A percentile compares a stretch with the other conserved stretches of the same genome.
phyloP scores from a whole-genome alignment of 2,113 vertebrate genomes.

The Crypturellus undulatus region DNA sequence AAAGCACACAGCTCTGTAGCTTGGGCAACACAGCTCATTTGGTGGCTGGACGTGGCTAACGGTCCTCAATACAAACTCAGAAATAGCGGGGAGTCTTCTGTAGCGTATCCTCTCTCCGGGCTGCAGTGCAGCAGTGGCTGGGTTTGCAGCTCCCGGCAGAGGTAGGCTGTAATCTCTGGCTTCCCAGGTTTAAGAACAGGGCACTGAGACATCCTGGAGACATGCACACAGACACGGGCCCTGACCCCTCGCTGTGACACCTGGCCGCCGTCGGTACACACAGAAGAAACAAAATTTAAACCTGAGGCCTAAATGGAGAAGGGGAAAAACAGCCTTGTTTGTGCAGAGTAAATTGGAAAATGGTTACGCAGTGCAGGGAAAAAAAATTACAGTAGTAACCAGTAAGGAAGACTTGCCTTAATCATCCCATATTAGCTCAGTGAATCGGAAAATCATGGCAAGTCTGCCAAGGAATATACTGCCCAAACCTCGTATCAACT shows the following conservation, averaged over 20 bases:
- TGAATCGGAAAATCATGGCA: slow-evolving; percentile 18
- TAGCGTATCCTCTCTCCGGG: background rate
- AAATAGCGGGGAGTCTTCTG: background rate
- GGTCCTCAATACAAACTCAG: background rate
- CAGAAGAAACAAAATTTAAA: background rate
- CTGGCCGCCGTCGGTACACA: background rate
- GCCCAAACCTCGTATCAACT: background rate
- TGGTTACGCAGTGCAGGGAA: background rate
- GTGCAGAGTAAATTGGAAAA: background rate
- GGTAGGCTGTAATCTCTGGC: background rate
- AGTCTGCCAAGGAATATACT: slow-evolving; percentile 28
- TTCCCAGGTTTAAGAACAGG: background rate
- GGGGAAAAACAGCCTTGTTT: background rate
- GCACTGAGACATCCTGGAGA: background rate
- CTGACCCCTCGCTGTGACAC: background rate
- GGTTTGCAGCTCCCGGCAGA: background rate
- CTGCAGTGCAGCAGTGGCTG: background rate
- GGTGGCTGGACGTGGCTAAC: background rate
- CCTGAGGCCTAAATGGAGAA: background rate
- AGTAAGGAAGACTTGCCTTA: slow-evolving; percentile 11
- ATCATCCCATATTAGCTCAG: slow-evolving; percentile 8
- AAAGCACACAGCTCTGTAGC: background rate
- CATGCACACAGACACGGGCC: fast-evolving
- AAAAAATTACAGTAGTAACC: background rate
- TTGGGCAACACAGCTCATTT: background rate